phyloP scores from a whole-genome alignment of 2,888 invertebrate species.

The Cordylochernes scorpioides region DNA sequence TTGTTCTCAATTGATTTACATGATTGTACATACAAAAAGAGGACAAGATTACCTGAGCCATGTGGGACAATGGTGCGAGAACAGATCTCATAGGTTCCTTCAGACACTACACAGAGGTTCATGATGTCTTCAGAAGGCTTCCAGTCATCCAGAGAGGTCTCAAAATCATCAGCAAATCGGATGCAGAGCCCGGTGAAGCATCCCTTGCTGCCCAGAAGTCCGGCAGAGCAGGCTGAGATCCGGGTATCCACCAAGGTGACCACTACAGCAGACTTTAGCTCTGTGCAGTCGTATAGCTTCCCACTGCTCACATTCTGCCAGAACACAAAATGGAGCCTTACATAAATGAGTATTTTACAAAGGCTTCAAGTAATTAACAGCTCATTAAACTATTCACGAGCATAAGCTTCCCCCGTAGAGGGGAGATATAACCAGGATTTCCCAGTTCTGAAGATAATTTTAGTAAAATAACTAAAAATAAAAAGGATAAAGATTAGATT shows the following conservation, averaged over 20 bases:
- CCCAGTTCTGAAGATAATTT: too few species aligned
- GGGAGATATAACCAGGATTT: too few species aligned
- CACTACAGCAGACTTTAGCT: conserved; percentile 68
- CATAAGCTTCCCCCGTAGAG: too few species aligned
- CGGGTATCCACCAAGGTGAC: conserved; percentile 87
- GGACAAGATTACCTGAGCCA: conserved; percentile 30
- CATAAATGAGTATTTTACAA: too few species aligned
- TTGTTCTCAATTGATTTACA: too few species aligned
- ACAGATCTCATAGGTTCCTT: conserved; percentile 93
- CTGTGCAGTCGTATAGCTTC: conserved; percentile 32
- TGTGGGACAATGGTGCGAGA: conserved; percentile 67
- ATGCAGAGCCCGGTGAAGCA: conserved; percentile 43
- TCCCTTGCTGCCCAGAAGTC: conserved; percentile 78
- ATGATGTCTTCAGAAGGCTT: conserved; percentile 58
- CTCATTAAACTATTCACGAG: too few species aligned
- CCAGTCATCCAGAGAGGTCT: conserved; percentile 87
- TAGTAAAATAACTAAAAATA: not conserved
- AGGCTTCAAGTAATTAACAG: too few species aligned
- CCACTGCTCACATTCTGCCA: conserved; percentile 10
- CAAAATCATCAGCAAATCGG: conserved; percentile 88
- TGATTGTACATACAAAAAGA: not conserved
- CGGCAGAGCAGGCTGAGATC: conserved; percentile 76
- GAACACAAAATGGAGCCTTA: not conserved
- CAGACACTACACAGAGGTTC: conserved; percentile 89
- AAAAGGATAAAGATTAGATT: not conserved